These are phyloP conservation scores for Sphaeramia orbicularis DNA, from an alignment of 2,797 vertebrate species.

Conservation along the genomic window DNA sequence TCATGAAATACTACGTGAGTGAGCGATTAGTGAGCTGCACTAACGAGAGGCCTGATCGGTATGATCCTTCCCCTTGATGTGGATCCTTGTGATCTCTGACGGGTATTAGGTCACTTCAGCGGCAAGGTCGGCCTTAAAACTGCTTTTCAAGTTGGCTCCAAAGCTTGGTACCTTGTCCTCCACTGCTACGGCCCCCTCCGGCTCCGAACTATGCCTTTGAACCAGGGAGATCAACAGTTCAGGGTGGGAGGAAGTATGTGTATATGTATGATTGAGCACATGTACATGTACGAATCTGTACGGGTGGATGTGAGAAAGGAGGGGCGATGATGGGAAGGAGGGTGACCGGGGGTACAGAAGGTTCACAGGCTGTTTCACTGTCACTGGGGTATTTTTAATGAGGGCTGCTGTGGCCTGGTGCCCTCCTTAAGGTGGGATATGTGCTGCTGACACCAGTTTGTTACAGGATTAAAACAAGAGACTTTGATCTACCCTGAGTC, in stretches of 20 bases:
- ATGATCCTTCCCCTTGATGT: conserved; percentile 61
- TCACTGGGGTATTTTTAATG: conserved; percentile 41
- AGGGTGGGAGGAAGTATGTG: conserved; percentile 43
- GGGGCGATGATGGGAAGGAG: neutral
- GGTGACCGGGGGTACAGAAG: conserved; percentile 10
- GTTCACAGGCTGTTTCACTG: conserved; percentile 27
- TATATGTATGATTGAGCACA: conserved; percentile 26
- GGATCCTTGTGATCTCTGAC: conserved; percentile 54
- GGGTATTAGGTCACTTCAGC: conserved; percentile 57
- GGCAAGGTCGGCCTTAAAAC: conserved; percentile 27
- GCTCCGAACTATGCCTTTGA: conserved; percentile 54
- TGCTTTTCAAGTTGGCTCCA: conserved; percentile 33
- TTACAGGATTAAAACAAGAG: conserved; percentile 6
- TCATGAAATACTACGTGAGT: conserved; percentile 43
- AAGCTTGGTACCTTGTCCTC: conserved; percentile 48
- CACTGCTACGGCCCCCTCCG: conserved; percentile 1
- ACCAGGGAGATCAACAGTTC: conserved; percentile 35
- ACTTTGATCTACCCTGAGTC: conserved; percentile 24
- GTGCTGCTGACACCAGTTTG: neutral
- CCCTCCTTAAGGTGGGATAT: conserved; percentile 31
- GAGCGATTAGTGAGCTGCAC: conserved; percentile 42
- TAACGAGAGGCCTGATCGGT: conserved; percentile 50
- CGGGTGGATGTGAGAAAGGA: conserved; percentile 16
- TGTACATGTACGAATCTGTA: conserved; percentile 14
- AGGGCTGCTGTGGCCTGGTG: conserved; percentile 26